Evolutionary conservation across 2,888 invertebrate genomes (phyloP).

Genomic region (Platynereis dumerilii): DNA sequence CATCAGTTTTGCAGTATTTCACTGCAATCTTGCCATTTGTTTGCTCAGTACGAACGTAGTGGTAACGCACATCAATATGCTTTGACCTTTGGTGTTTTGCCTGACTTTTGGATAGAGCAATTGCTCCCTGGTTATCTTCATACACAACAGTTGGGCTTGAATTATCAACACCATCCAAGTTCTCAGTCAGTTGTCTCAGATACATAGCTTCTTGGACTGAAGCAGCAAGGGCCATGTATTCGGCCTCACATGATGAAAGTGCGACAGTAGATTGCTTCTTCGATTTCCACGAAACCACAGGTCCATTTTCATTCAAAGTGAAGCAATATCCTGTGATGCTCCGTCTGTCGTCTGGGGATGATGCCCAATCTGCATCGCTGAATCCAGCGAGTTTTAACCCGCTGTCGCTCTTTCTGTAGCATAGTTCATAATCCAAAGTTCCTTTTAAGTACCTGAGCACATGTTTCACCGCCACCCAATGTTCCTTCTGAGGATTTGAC

Average conservation of each 20-base stretch:
- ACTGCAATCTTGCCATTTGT: no score
- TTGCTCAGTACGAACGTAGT: conserved; percentile 26
- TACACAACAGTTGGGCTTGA: conserved; percentile 3
- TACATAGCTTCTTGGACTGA: conserved; percentile 37
- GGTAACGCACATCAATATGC: conserved; percentile 37
- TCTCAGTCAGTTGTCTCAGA: conserved; percentile 20
- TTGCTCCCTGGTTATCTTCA: conserved; percentile 39
- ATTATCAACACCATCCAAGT: no score
- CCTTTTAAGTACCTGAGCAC: not conserved
- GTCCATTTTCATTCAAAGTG: conserved; percentile 41
- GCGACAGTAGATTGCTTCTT: conserved; percentile 36
- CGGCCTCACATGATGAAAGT: conserved; percentile 39
- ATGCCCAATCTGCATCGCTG: conserved; percentile 1
- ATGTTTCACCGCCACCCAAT: not conserved
- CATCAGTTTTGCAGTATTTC: no score
- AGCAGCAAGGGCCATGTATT: conserved; percentile 39
- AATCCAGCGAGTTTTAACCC: not conserved
- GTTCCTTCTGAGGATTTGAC: conserved; percentile 18
- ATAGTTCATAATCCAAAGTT: no score
- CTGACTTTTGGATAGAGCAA: conserved; percentile 32
- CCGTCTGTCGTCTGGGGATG: not conserved
- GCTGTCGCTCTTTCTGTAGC: no score
- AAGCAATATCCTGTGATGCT: conserved; percentile 42
- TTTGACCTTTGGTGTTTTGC: conserved; percentile 35
- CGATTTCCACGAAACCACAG: conserved; percentile 30